Conservation (phyloP, 2,888 invertebrate species). For the Hypselothyrea guttata region DNA sequence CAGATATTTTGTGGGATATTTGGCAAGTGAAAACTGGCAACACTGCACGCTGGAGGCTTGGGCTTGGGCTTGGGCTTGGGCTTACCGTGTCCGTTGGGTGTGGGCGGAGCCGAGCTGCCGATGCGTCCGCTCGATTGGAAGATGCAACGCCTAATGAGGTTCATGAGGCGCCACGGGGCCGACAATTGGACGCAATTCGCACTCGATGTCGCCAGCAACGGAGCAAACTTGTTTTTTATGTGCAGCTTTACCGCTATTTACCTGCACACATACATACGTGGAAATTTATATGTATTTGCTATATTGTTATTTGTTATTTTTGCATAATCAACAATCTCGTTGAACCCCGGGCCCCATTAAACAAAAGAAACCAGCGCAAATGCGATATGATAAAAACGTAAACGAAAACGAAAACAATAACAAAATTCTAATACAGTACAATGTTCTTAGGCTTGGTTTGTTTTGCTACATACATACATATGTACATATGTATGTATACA, state of each 20-base stretch:
- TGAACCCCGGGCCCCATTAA: constrained; percentile 45
- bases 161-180: constrained; percentile 45
- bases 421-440: constrained; percentile 55
- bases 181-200: constrained; percentile 36
- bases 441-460: constrained; percentile 39
- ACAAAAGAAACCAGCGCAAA: constrained; percentile 28
- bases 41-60: too few species aligned
- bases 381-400: constrained; percentile 43
- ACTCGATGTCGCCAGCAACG: constrained; percentile 10
- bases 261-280: constrained; percentile 4
- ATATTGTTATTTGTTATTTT: constrained; percentile 33
- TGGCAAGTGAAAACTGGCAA: too few species aligned
- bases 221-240: constrained; percentile 62
- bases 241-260: constrained; percentile 21
- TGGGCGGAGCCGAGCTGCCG: constrained; percentile 13
- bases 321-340: constrained; percentile 60
- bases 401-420: constrained; percentile 44
- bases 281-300: constrained; percentile 16
- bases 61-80: not conserved
- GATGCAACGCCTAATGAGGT: constrained; percentile 68
- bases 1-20: too few species aligned
- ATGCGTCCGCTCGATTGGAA: constrained; percentile 65
- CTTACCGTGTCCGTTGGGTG: constrained; percentile 32
- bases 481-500: not conserved
- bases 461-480: constrained; percentile 5